phyloP scores from a whole-genome alignment of 2,888 invertebrate species.

The Macrosoma leucophasiata region DNA sequence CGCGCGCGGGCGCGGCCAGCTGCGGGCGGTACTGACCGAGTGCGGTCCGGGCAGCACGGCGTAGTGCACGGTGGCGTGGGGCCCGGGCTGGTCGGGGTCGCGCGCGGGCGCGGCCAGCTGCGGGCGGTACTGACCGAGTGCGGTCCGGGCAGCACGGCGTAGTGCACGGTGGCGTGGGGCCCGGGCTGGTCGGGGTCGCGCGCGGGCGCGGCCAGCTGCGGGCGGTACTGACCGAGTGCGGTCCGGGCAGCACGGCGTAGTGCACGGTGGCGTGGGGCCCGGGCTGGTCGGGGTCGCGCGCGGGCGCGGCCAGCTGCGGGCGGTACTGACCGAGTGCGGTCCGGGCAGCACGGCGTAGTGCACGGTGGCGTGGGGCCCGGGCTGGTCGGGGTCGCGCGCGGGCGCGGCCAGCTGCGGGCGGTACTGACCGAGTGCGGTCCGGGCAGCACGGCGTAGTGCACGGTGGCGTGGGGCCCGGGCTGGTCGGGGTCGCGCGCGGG shows the following conservation, averaged over 20 bases:
- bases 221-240: conserved; percentile 79
- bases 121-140: conserved; percentile 79
- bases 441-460: conserved; percentile 87
- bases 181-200: conserved; percentile 91
- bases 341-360: conserved; percentile 88
- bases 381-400: conserved; percentile 89
- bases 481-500: conserved; percentile 90
- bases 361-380: conserved; percentile 90
- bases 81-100: conserved; percentile 91
- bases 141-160: conserved; percentile 86
- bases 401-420: conserved; percentile 84
- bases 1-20: conserved; percentile 85
- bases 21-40: conserved; percentile 78
- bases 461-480: conserved; percentile 90
- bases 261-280: conserved; percentile 92
- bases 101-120: conserved; percentile 84
- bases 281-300: conserved; percentile 89
- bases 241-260: conserved; percentile 88
- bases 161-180: conserved; percentile 90
- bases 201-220: conserved; percentile 85
- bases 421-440: conserved; percentile 82
- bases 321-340: conserved; percentile 79
- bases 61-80: conserved; percentile 91
- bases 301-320: conserved; percentile 85
- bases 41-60: conserved; percentile 86